Conservation (phyloP, 2,113 vertebrate species). For the Galbula dea region DNA sequence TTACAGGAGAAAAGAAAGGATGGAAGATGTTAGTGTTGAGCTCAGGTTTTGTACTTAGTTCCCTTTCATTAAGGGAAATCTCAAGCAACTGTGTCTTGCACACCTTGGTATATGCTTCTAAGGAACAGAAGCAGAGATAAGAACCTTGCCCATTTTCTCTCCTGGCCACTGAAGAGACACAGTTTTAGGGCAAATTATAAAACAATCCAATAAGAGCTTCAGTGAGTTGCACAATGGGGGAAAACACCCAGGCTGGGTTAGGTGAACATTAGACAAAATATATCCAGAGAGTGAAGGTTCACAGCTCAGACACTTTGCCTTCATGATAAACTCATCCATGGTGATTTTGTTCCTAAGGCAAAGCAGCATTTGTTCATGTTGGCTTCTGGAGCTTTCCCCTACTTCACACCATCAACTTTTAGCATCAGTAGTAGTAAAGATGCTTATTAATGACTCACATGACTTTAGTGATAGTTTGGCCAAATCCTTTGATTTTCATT, state of each 20-base stretch:
- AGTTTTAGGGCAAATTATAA: background rate
- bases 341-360: background rate
- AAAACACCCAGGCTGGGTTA: background rate
- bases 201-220: background rate
- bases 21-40: background rate
- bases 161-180: background rate
- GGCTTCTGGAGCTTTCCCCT: background rate
- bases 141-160: background rate
- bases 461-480: background rate
- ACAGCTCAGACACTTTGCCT: background rate
- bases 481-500: slow-evolving; percentile 8
- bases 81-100: background rate
- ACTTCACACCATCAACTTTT: background rate
- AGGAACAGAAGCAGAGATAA: background rate
- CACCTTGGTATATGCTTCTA: background rate
- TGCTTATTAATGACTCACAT: background rate
- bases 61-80: background rate
- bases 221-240: background rate
- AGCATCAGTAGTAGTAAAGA: background rate
- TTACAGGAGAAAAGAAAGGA: background rate
- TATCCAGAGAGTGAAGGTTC: background rate
- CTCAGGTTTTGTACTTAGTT: background rate
- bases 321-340: background rate
- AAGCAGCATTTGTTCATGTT: background rate
- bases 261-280: background rate